A percentile compares a stretch with the other conserved stretches of the same genome.
These are phyloP conservation scores for Leptinotarsa lineolata DNA, from an alignment of 1,140 invertebrate genomes.

Conservation along the genomic window DNA sequence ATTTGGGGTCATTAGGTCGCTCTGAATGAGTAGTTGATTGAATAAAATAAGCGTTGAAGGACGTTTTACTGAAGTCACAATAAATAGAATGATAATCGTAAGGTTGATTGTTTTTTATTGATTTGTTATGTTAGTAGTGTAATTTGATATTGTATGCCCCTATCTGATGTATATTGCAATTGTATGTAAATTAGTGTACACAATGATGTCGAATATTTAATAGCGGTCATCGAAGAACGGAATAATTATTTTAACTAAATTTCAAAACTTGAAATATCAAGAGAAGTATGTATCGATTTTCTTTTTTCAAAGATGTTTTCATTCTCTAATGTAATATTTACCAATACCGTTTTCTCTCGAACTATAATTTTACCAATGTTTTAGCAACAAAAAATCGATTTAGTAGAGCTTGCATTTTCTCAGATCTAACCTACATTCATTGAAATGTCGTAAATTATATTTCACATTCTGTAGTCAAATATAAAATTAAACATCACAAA, in stretches of 20 bases:
- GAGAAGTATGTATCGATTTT: too few species aligned
- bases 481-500: not conserved
- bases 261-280: too few species aligned
- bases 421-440: not conserved
- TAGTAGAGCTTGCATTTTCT: not conserved
- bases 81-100: not conserved
- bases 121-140: slow-evolving; percentile 8
- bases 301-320: too few species aligned
- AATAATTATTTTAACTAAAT: too few species aligned
- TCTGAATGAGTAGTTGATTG: not conserved
- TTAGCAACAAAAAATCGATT: too few species aligned
- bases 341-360: too few species aligned
- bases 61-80: not conserved
- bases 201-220: not conserved
- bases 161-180: not conserved
- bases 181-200: not conserved
- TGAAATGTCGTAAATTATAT: not conserved
- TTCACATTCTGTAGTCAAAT: not conserved
- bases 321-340: too few species aligned
- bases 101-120: slow-evolving; percentile 6
- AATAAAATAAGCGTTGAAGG: not conserved
- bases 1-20: not conserved
- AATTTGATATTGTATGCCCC: not conserved
- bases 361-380: too few species aligned
- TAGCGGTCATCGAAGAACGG: not conserved